Evolutionary conservation across 2,113 vertebrate species (phyloP), one percentile per base, ranked within the genome.

Genomic region (Erpornis zantholeuca): DNA sequence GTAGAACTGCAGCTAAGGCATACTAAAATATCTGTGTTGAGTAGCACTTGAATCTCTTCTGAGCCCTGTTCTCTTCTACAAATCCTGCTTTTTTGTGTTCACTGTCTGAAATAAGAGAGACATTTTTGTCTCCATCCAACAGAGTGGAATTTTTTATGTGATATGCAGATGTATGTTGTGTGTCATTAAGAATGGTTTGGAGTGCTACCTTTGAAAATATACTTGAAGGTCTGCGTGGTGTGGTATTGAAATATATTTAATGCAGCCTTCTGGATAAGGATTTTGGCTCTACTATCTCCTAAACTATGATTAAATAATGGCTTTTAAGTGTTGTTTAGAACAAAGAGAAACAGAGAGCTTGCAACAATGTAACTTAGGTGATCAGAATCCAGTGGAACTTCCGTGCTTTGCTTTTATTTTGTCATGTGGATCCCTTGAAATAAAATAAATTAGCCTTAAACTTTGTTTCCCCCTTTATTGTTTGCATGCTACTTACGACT

Each of bases 331-430:
- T 10, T 54, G 24, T 61, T 73, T 78, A 45, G 16, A 86, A 45
- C 5, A 60, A 25, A 44, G 0, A 12, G 9, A 82, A 59, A 60
- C 8, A 75, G 53, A 15, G 11, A 60, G 5, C 4, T 50, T 40
- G 9, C 16, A 76, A 3, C 0, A 0, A 28, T 36, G 6, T 33
- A 65, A 49, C 0, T 1, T 6, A 44, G 15, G 17, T 45, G 4
- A 45, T 50, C 21, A 65, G 12, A 64, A 65, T 56, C 19, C 29
- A 35, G 14, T 31, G 19, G 45, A 80, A 66, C 13, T 80, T 76
- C 10, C 25, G 6, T 65, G 16, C 0, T 25, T 40, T 36, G 60
- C 18, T 82, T 79, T 52, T 53, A 59, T 56, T 93, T 50, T 23
- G 27, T 29, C 4, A 2, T 60, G 5, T 52, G 40, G 21, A 61